A percentile compares a stretch with the other conserved stretches of the same genome.
Evolutionary conservation across 2,888 invertebrate genomes (phyloP).

Genomic region (Alloscopus bannaensis): DNA sequence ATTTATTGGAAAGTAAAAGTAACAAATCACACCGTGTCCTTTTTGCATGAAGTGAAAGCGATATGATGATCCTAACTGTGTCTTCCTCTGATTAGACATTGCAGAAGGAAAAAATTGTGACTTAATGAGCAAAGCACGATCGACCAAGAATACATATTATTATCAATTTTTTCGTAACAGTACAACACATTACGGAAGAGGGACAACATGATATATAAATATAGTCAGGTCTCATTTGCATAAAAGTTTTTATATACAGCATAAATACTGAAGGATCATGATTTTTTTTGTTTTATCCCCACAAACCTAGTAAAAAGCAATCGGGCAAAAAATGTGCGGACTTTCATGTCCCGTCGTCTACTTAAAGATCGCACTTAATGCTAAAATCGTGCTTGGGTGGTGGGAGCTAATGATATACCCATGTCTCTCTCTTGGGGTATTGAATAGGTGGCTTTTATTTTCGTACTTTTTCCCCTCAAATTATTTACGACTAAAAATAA

Average conservation of each 20-base stretch:
- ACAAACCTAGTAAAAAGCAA: slow-evolving; percentile 29
- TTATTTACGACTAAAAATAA: slow-evolving; percentile 3
- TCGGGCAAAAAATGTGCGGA: not conserved
- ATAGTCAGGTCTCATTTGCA: slow-evolving; percentile 29
- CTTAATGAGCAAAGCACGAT: not conserved
- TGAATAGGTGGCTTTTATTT: not conserved
- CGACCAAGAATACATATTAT: not conserved
- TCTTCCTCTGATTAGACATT: slow-evolving; percentile 28
- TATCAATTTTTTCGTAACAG: not conserved
- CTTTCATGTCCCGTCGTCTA: not conserved
- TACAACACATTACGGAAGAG: not conserved
- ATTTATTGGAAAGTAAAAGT: slow-evolving; percentile 32
- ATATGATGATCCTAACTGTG: slow-evolving; percentile 5
- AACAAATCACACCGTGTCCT: slow-evolving; percentile 28
- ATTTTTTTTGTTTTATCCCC: not conserved
- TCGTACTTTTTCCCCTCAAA: too few species aligned
- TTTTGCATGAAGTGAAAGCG: slow-evolving; percentile 42
- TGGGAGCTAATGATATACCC: slow-evolving; percentile 8
- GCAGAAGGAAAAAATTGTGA: not conserved
- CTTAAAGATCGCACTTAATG: too few species aligned
- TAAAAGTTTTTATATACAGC: slow-evolving; percentile 23
- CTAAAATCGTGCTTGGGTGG: slow-evolving; percentile 25
- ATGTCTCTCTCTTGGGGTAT: not conserved
- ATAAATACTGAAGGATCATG: not conserved
- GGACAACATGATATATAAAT: not conserved